phyloP scores from a whole-genome alignment of 2,113 vertebrate genomes.

The Chaetorhynchus papuensis region DNA sequence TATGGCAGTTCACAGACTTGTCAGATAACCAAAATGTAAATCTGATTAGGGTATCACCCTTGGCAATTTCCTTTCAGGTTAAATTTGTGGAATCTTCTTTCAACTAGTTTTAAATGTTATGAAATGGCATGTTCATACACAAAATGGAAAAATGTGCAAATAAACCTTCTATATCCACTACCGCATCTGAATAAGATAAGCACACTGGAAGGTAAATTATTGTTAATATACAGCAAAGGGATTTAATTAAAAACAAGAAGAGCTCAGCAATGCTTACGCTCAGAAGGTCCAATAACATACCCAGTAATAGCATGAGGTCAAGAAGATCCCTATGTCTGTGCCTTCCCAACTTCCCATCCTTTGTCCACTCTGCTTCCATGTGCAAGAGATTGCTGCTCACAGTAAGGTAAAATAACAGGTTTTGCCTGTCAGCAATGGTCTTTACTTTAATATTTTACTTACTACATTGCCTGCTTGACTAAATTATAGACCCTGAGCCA shows the following conservation, averaged over 20 bases:
- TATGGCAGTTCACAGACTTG: slow-evolving; percentile 7
- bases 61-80: neutral
- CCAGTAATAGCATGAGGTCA: neutral
- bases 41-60: neutral
- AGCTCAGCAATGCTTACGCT: neutral
- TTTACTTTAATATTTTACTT: neutral
- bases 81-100: neutral
- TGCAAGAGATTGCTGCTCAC: neutral
- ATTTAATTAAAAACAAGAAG: neutral
- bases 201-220: neutral
- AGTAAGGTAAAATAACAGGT: neutral
- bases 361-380: neutral
- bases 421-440: neutral
- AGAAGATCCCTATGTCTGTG: neutral
- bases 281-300: neutral
- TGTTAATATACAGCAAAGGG: neutral
- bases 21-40: slow-evolving; percentile 8
- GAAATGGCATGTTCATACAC: neutral
- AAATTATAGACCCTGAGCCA: slow-evolving; percentile 46
- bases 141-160: neutral
- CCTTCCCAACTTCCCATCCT: neutral
- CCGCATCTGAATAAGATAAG: neutral
- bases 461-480: slow-evolving; percentile 17
- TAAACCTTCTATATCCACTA: neutral
- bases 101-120: neutral